Conservation (phyloP, 2,797 vertebrate species). For the Brachyrhaphis roseni region DNA sequence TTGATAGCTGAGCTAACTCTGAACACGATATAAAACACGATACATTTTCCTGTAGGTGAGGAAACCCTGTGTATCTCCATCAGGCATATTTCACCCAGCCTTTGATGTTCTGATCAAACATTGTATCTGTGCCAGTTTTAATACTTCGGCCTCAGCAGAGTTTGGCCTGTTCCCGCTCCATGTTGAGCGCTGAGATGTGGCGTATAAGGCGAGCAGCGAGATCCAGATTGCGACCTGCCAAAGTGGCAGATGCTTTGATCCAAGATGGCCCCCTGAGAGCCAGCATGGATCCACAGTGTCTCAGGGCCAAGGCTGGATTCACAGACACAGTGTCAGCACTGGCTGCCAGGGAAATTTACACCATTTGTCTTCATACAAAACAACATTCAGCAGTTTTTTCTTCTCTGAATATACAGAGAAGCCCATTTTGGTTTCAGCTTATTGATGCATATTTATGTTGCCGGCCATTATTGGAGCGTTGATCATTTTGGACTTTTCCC, state of each 20-base stretch:
- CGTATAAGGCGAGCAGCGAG: slow-evolving; percentile 63
- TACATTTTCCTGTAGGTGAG: slow-evolving; percentile 44
- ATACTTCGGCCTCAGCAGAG: slow-evolving; percentile 46
- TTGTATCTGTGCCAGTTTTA: slow-evolving; percentile 53
- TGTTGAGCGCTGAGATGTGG: slow-evolving; percentile 61
- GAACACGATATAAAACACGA: slow-evolving; percentile 60
- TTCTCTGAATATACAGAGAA: slow-evolving; percentile 44
- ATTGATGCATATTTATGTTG: not conserved
- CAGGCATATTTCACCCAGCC: slow-evolving; percentile 61
- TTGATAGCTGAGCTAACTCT: slow-evolving; percentile 58
- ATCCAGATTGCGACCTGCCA: slow-evolving; percentile 74
- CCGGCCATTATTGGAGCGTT: not conserved
- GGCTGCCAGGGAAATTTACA: slow-evolving; percentile 75
- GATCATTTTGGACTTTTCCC: not conserved
- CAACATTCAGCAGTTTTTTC: slow-evolving; percentile 41
- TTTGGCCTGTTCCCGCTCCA: slow-evolving; percentile 50
- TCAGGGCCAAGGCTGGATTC: slow-evolving; percentile 71
- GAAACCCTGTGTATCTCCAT: slow-evolving; percentile 54
- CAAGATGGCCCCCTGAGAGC: slow-evolving; percentile 76
- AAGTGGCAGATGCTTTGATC: slow-evolving; percentile 76
- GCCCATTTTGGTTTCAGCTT: not conserved
- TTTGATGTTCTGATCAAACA: slow-evolving; percentile 78
- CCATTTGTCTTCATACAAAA: slow-evolving; percentile 70
- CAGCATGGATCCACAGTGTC: slow-evolving; percentile 64
- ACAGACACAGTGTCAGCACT: slow-evolving; percentile 59